These are phyloP conservation scores for Ennomos erosarius DNA, from an alignment of 2,888 invertebrate species.

Conservation along the genomic window DNA sequence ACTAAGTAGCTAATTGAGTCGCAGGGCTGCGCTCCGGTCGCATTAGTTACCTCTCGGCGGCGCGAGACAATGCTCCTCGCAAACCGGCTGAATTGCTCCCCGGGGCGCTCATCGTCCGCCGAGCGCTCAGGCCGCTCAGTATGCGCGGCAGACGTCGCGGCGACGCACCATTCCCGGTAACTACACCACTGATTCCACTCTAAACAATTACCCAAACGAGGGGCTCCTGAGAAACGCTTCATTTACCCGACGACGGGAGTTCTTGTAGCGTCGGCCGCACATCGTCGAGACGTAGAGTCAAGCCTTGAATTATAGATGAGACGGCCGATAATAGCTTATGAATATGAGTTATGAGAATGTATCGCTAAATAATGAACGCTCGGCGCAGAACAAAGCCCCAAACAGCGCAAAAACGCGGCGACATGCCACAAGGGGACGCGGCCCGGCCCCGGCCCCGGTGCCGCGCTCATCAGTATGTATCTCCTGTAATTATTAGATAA, in stretches of 20 bases:
- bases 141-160: slow-evolving; percentile 25
- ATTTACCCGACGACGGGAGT: slow-evolving; percentile 16
- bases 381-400: slow-evolving; percentile 35
- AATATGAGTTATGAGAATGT: slow-evolving; percentile 48
- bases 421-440: slow-evolving; percentile 1
- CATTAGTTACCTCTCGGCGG: slow-evolving; percentile 2
- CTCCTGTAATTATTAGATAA: slow-evolving; percentile 7
- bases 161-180: slow-evolving; percentile 2
- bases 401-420: slow-evolving; percentile 27
- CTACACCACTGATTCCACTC: slow-evolving; percentile 20
- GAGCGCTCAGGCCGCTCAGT: slow-evolving; percentile 10
- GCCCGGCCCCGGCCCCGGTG: background rate
- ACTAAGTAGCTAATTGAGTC: slow-evolving; percentile 26
- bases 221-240: slow-evolving; percentile 19
- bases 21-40: slow-evolving; percentile 7
- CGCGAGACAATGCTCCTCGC: background rate
- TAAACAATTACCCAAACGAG: slow-evolving; percentile 29
- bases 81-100: background rate
- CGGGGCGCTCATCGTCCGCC: slow-evolving; percentile 1
- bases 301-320: slow-evolving; percentile 41
- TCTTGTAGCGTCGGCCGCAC: slow-evolving; percentile 8
- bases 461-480: background rate
- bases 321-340: slow-evolving; percentile 37
- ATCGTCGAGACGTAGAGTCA: slow-evolving; percentile 18
- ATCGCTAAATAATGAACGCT: slow-evolving; percentile 43